Base-by-base conservation (phyloP, 1,140 invertebrate species). In the Leptestheria dahalacensis region DNA sequence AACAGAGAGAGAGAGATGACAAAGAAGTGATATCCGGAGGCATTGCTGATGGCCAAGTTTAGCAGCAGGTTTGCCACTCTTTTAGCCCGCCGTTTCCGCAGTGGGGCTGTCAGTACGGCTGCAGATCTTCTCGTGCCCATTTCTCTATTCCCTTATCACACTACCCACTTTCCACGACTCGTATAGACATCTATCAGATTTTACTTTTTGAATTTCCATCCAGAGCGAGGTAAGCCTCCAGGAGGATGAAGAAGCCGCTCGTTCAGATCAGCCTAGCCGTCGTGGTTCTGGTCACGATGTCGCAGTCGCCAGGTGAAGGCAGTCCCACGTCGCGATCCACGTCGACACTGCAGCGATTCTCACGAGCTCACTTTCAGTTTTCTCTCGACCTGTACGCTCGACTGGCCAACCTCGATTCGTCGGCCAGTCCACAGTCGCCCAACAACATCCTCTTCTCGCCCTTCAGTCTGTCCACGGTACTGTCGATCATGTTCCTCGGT, bases 401-500 rank as follows among this genome's bases (percentile, higher is more conserved):
- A 12, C 47, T 70, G 48, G 64, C 66, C 4, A 55, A 56, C 47
- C 48, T 33, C 2, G 51, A 20, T 20, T 55, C 68, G 1, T 67
- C 68, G 56, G 55, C 63, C 2, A 49, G 64, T 23, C 15, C 33
- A 41, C 41, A 26, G 23, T 26, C 56, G n/a, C 26, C 54, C 11
- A 66, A 65, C 20, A 71, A 71, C 59, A 61, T 71, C 3, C 62
- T 70, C 12, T 64, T 71, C 48, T 70, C 69, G 3, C 69, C 69
- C 3, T 66, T 64, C 52, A 66, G 66, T 29, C 57, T 71, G 6
- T 65, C 66, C 9, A 66, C 66, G 1, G 64, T 69, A 2, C 62
- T 71, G 28, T 66, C 66, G 10, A 68, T 68, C 49, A 60, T 71
- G 15, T 70, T 68, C 61, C 57, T 68, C 2, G 68, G 68, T 12